A percentile compares a stretch with the other conserved stretches of the same genome.
Conservation (phyloP, 1,140 invertebrate genomes). For the Dendroctonus ponderosae region DNA sequence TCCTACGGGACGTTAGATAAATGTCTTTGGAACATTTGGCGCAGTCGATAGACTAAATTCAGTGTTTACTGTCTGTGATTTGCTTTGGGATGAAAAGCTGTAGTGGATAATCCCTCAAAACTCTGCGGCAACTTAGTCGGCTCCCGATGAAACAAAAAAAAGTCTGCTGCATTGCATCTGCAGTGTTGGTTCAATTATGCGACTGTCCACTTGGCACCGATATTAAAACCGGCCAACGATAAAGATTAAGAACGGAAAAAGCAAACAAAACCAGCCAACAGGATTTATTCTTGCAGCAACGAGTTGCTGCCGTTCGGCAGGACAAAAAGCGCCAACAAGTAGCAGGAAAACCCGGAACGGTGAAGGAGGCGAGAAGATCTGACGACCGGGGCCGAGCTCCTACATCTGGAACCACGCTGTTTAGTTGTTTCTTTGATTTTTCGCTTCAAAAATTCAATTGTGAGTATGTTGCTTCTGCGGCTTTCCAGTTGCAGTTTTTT, state of each 20-base stretch:
- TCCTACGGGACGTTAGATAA: too few relatives aligned
- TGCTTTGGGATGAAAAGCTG: too few relatives aligned
- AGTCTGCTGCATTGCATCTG: too few relatives aligned
- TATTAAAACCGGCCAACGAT: slow-evolving; percentile 3
- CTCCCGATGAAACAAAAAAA: too few relatives aligned
- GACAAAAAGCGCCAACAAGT: slow-evolving; percentile 32
- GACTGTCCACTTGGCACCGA: too few relatives aligned
- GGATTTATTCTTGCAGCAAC: slow-evolving; percentile 31
- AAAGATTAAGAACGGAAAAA: slow-evolving; percentile 26
- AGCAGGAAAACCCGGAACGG: slow-evolving; percentile 17
- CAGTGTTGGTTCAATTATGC: too few relatives aligned
- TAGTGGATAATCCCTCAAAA: too few relatives aligned
- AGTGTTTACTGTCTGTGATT: too few relatives aligned
- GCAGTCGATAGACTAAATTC: too few relatives aligned
- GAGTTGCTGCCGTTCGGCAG: slow-evolving; percentile 21
- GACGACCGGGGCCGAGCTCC: not conserved
- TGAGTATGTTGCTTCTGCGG: not conserved
- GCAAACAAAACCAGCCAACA: slow-evolving; percentile 26
- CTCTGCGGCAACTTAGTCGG: too few relatives aligned
- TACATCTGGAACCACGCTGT: too few relatives aligned
- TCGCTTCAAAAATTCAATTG: not conserved
- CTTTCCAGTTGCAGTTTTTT: not conserved
- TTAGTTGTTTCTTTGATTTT: not conserved
- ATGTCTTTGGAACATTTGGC: too few relatives aligned
- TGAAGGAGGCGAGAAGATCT: not conserved